phyloP scores from a whole-genome alignment of 1,140 invertebrate genomes.

The Drosophila orena region DNA sequence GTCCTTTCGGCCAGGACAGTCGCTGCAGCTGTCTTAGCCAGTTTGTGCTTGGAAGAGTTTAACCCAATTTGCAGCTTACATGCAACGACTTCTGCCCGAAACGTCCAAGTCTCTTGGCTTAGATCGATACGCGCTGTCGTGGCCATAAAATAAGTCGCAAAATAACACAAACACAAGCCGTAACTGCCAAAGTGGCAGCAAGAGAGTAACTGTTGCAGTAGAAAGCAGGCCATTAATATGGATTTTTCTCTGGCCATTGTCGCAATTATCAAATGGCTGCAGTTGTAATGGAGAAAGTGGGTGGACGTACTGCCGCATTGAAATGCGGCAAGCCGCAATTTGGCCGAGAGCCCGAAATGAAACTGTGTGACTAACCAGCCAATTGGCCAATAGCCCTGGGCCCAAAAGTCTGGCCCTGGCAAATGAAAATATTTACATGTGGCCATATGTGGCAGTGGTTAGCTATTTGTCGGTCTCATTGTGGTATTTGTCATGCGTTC shows the following conservation, averaged over 20 bases:
- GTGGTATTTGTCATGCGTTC: constrained; percentile 31
- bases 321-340: constrained; percentile 71
- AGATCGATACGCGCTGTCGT: constrained; percentile 72
- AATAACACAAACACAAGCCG: constrained; percentile 11
- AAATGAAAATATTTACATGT: constrained; percentile 56
- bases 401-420: constrained; percentile 15
- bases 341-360: constrained; percentile 62
- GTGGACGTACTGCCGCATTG: constrained; percentile 63
- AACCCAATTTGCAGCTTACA: constrained; percentile 70
- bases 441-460: constrained; percentile 44
- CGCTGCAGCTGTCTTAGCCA: constrained; percentile 26
- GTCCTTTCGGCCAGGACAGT: constrained; percentile 32
- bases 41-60: constrained; percentile 36
- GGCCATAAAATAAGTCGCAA: constrained; percentile 56
- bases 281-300: constrained; percentile 38
- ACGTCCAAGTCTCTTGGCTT: constrained; percentile 32
- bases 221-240: constrained; percentile 56
- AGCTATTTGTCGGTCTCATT: constrained; percentile 29
- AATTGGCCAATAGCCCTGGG: constrained; percentile 48
- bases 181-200: constrained; percentile 11
- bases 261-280: constrained; percentile 70
- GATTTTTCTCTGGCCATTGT: constrained; percentile 53
- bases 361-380: constrained; percentile 62
- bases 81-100: constrained; percentile 44
- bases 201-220: constrained; percentile 35